phyloP scores from a whole-genome alignment of 2,888 invertebrate species.

The Brenthis ino region DNA sequence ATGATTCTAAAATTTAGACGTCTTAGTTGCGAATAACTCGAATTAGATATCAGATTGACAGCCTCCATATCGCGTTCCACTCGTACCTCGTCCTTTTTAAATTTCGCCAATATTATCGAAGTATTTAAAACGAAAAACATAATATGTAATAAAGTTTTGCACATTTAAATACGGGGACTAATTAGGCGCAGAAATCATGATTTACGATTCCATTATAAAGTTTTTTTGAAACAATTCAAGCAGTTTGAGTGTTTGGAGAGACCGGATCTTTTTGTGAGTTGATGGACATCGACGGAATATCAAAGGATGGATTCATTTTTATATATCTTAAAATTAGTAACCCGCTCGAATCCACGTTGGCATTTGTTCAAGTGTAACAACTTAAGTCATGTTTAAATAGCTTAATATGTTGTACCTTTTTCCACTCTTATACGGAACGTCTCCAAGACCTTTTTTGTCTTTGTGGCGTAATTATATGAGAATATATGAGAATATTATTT shows the following conservation, averaged over 20 bases:
- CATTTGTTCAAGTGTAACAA: not conserved
- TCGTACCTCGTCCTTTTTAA: not conserved
- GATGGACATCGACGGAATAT: constrained; percentile 35
- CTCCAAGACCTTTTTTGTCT: too few relatives aligned
- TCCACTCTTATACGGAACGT: too few relatives aligned
- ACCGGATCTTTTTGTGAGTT: constrained; percentile 33
- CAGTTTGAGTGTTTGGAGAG: constrained; percentile 33
- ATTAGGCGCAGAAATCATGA: constrained; percentile 34
- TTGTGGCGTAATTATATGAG: too few relatives aligned
- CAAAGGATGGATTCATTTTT: constrained; percentile 28
- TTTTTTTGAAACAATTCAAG: constrained; percentile 35
- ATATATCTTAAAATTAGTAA: constrained; percentile 16
- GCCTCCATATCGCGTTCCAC: not conserved
- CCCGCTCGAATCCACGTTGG: not conserved
- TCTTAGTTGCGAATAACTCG: not conserved
- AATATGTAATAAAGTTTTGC: constrained; percentile 25
- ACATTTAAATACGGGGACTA: constrained; percentile 31
- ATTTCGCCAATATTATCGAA: not conserved
- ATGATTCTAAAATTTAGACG: constrained; percentile 37
- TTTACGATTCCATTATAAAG: constrained; percentile 38
- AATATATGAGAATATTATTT: too few relatives aligned
- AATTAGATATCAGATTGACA: not conserved
- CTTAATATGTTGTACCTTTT: too few relatives aligned
- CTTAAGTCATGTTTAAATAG: not conserved
- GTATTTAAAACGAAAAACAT: constrained; percentile 20